Base-by-base conservation (phyloP, 2,113 vertebrate genomes). In the Oryzias woworae region DNA sequence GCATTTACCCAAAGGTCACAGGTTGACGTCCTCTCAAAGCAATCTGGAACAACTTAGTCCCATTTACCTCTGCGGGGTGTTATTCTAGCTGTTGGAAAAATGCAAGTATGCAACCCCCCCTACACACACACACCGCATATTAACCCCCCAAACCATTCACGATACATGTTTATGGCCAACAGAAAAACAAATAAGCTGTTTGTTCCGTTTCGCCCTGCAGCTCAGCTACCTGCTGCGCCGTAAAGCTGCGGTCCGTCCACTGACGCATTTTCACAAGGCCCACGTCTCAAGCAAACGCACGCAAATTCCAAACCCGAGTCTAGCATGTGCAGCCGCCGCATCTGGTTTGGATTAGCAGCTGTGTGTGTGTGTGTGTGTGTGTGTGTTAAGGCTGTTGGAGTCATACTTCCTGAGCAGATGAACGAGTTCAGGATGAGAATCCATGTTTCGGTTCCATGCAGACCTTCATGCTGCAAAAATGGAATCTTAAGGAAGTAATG, bases 201-300 rank as follows among this genome's bases (percentile, higher is more conserved):
- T 80, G 81, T 80, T 77, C 78, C 74, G 58, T 62, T 52, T 16
- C 2, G 52, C 86, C 66, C 58, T 4, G 36, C 36, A 62, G 71
- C 71, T 75, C 54, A 36, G 58, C 60, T 69, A 46, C 83, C 74
- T 58, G 76, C 86, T 83, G 88, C 13, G 85, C 54, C 65, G 75
- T 77, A 82, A 15, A 31, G 58, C 79, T 18, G 10, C 73, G 44
- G 56, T 61, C 69, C 72, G 68, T 53, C 73, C 68, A 58, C 62
- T 47, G n/a, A 41, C 42, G 28, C 28, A 1, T 36, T 69, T 77
- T 75, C 60, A 82, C 64, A 16, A 71, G 53, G 41, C 72, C 52
- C 72, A 24, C 52, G 56, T 69, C 68, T 16, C 24, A 5, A 3
- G 43, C 45, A 54, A 67, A 45, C 44, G 48, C 62, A 65, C 4